Evolutionary conservation across 2,113 vertebrate species (phyloP).

Genomic region (Tretioscincus oriximinensis): DNA sequence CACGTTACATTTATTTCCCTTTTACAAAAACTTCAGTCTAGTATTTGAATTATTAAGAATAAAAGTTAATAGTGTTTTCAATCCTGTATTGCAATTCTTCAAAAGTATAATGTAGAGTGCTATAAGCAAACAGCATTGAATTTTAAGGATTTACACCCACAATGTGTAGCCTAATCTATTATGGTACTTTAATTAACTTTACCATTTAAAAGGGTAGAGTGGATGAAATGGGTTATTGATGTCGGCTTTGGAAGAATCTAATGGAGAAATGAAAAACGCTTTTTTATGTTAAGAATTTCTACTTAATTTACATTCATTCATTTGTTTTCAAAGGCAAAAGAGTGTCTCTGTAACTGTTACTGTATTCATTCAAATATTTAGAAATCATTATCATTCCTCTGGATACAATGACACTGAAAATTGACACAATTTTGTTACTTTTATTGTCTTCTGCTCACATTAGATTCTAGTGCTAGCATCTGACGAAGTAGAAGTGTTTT

Average conservation of each 20-base stretch:
- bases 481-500: too few relatives aligned
- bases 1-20: too few relatives aligned
- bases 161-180: background rate
- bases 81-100: too few relatives aligned
- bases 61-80: too few relatives aligned
- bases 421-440: background rate
- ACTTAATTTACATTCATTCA: background rate
- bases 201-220: too few relatives aligned
- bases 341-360: background rate
- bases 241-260: background rate
- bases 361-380: conserved; percentile 30
- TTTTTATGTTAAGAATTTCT: background rate
- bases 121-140: too few relatives aligned
- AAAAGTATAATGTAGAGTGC: too few relatives aligned
- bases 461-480: background rate
- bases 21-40: too few relatives aligned
- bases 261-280: background rate
- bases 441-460: background rate
- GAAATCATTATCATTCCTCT: conserved; percentile 9
- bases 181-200: background rate
- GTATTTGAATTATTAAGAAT: too few relatives aligned
- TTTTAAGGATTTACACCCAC: too few relatives aligned
- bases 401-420: background rate
- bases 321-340: background rate
- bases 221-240: too few relatives aligned